Evolutionary conservation across 2,113 vertebrate genomes (phyloP), one percentile per base, ranked within the genome.

Genomic region (Microtus montanus): DNA sequence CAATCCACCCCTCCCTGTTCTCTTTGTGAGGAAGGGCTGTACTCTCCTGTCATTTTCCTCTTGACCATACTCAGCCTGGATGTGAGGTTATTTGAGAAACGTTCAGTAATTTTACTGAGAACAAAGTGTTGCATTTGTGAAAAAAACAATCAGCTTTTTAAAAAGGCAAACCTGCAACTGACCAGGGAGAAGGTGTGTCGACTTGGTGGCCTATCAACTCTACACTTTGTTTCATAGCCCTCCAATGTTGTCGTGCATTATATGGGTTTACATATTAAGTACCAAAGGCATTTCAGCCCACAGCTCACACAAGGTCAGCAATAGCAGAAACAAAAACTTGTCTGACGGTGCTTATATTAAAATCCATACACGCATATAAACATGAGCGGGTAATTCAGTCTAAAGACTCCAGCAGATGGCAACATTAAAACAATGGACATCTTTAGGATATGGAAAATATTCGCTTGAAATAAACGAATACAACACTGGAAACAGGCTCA

Each of bases 391-490:
- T 13, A 26, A 26, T 2, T 61, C 5, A 61, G 13, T 38, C 47
- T 86, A 75, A 93, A 91, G 64, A 84, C 47, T 86, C 44, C 63
- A 80, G 52, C 90, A 87, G 94, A 92, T 73, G 77, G 52, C 92
- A 52, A 89, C n/a, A 52, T 66, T 24, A 58, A 95, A 84, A 95
- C 84, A 93, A 44, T 52, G 74, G 63, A 83, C 92, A 95, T n/a
- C 44, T 78, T 91, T 90, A 88, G 68, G 71, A 85, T 74, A 88
- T 66, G 85, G 77, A 94, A 97, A 95, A 88, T 52, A 66, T 73
- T 83, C 38, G 58, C 49, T 41, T 90, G 54, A 90, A 90, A 92
- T 92, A 86, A 79, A 95, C 94, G 77, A 96, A 96, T 94, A 88
- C 89, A 93, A 91, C 61, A 22, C 49, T 92, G 94, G 58, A 94